Evolutionary conservation across 2,888 invertebrate genomes (phyloP).

Genomic region (Germaria angustata): DNA sequence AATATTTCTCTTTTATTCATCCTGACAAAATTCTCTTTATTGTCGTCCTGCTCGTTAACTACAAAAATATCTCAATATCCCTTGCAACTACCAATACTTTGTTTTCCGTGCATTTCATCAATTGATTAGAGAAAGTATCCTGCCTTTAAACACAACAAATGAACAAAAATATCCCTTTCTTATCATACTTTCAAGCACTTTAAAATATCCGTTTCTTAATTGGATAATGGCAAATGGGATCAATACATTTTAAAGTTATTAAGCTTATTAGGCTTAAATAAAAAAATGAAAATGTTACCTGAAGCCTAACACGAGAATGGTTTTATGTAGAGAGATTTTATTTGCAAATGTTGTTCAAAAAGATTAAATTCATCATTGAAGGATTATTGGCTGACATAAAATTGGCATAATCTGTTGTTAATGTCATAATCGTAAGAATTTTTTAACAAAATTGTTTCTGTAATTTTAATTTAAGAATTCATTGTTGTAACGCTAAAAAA

Average conservation of each 20-base stretch:
- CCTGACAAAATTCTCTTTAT: neutral
- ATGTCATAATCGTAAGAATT: neutral
- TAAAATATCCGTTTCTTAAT: neutral
- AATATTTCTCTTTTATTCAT: no score
- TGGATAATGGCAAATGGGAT: neutral
- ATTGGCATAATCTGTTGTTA: neutral
- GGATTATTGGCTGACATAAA: neutral
- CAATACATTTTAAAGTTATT: conserved; percentile 3
- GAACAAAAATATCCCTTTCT: neutral
- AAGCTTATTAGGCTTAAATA: no score
- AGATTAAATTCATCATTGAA: neutral
- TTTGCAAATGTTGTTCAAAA: neutral
- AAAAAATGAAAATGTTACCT: neutral
- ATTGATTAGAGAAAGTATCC: neutral
- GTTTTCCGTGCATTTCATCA: neutral
- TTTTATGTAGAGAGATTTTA: no score
- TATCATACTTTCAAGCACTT: neutral
- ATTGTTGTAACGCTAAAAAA: no score
- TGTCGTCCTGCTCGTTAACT: neutral
- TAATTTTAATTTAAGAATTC: no score
- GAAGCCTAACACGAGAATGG: neutral
- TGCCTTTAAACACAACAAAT: neutral
- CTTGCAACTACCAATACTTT: no score
- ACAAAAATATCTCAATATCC: no score
- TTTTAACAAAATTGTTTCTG: neutral